Conservation (phyloP, 2,797 vertebrate species). For the Falco rusticolus region DNA sequence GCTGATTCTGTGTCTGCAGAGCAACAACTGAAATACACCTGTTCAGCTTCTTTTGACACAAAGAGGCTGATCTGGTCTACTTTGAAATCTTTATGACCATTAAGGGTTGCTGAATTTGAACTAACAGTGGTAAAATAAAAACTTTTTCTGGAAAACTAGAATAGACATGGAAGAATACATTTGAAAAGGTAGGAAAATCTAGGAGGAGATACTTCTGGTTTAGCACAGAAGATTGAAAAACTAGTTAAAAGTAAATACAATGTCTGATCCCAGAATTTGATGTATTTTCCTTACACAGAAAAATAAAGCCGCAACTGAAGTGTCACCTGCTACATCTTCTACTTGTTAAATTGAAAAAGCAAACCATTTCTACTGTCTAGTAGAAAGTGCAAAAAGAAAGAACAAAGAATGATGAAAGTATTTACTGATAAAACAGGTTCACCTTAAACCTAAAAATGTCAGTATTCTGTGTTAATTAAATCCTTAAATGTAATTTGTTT, state of each 20-base stretch:
- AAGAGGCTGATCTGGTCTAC: neutral
- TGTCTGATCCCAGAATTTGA: neutral
- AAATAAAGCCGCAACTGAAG: neutral
- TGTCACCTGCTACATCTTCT: neutral
- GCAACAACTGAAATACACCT: neutral
- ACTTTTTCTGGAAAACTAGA: neutral
- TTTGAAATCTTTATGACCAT: neutral
- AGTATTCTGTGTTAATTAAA: slow-evolving; percentile 45
- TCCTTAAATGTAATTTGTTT: slow-evolving; percentile 38
- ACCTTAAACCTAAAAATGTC: slow-evolving; percentile 47
- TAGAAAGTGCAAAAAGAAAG: neutral
- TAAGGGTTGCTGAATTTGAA: neutral
- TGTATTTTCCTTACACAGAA: neutral
- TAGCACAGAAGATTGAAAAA: neutral
- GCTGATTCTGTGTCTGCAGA: neutral
- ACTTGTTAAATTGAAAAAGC: neutral
- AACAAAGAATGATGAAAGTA: slow-evolving; percentile 45
- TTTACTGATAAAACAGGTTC: slow-evolving; percentile 26
- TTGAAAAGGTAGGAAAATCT: neutral
- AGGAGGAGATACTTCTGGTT: neutral
- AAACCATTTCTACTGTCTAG: neutral
- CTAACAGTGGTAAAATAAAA: neutral
- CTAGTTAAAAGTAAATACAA: neutral
- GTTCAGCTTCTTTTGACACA: neutral
- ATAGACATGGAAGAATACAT: neutral